Evolutionary conservation across 2,113 vertebrate species (phyloP), one percentile per base, ranked within the genome.

Genomic region (Pteronura brasiliensis): DNA sequence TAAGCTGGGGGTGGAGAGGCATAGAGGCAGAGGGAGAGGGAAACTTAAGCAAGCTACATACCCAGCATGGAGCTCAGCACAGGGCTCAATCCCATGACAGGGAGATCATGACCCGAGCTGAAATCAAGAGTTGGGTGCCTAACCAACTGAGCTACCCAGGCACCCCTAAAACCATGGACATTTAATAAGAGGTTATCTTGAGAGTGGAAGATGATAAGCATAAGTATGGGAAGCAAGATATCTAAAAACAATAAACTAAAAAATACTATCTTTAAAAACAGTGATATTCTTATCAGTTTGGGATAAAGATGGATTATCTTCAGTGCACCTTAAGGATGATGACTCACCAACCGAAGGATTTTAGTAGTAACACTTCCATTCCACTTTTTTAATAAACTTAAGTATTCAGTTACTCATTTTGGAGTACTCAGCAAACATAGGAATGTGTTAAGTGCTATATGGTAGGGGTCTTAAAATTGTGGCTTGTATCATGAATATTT

Each of bases 391-490:
- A 88, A 96, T 80, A 90, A 87, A 82, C 27, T 12, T 27, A 92
- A 44, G 6, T 39, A 86, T 42, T 52, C 15, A 4, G 92, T 85
- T 79, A 49, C 52, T 88, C 23, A 13, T 47, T 92, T 95, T 49
- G 25, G 4, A 88, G 76, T 83, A 91, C 63, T 91, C 29, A 57
- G 47, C 3, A 96, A 52, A 88, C 74, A 79, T 27, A 88, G 1
- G 18, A 92, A 86, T 88, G 74, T 72, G 21, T 36, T 86, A 95
- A 95, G 93, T 90, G 21, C 3, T 84, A 2, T 71, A 87, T 52
- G 42, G 72, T 18, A 90, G 7, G 8, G 31, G 7, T 80, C 55
- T 97, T 95, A 97, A 90, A 95, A 93, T 31, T 85, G 47, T 86
- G 39, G 61, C 52, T 52, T 47, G 31, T 44, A 88, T 72, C 31